Base-by-base conservation (phyloP, 2,797 vertebrate species). In the Neoniphon sammara region DNA sequence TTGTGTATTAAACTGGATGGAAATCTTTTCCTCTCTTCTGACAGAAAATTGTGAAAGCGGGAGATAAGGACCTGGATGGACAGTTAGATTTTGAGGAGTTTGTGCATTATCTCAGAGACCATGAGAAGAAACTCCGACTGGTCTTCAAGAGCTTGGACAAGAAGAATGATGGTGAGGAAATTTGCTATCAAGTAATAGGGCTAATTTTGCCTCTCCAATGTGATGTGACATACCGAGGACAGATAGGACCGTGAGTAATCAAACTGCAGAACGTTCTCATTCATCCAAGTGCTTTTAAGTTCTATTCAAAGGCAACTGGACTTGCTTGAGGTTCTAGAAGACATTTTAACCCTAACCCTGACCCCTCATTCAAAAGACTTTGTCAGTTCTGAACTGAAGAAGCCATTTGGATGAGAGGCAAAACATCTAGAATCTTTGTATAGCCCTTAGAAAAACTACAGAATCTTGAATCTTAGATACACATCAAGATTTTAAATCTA, bases 121-220 rank as follows among this genome's bases (percentile, higher is more conserved):
- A 99, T 0, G 98, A 99, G 85, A 99, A 98, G 92, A 98, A 99
- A 53, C 94, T 98, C 52, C 91, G 96, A 23, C 93, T 99, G 47
- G 97, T 98, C 85, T 98, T 99, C 86, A 98, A 97, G 91, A 99
- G 97, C 82, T 81, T 98, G 84, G 98, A 99, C 93, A 97, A 95
- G 81, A 98, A 98, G 90, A 98, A 98, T 0, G 97, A 98, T 59
- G 97, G 98, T 98, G 74, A 85, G 84, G 20, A 62, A 11, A 21
- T 23, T 17, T 47, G 8, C 12, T 31, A 17, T 36, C 1, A 31
- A 5, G 3, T 12, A 11, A 0, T 20, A 2, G 4, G 7, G 23
- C 34, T 20, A 15, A 56, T 27, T 7, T 34, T 46, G 42, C 39
- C 5, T 34, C 31, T 34, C 31, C 7, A 34, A 6, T 8, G 31